Conservation (phyloP, 2,113 vertebrate species). For the Donacobius atricapilla region DNA sequence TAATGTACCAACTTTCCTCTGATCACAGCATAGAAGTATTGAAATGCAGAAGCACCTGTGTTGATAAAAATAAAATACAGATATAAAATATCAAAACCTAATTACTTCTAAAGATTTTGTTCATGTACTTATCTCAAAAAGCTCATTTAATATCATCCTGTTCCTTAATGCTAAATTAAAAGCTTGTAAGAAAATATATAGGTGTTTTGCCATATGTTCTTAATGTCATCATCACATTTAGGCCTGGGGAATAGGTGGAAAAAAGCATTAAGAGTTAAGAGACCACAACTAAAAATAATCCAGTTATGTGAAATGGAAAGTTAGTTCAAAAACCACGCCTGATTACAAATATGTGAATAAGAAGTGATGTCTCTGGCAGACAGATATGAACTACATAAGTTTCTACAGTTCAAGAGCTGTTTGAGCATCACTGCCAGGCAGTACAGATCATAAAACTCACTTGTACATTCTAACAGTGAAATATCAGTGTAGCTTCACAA, state of each 20-base stretch:
- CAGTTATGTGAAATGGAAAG: not conserved
- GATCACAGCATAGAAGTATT: not conserved
- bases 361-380: not conserved
- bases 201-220: not conserved
- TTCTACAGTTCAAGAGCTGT: not conserved
- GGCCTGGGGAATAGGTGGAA: not conserved
- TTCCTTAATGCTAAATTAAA: not conserved
- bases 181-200: not conserved
- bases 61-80: not conserved
- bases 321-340: not conserved
- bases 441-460: not conserved
- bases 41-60: not conserved
- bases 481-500: not conserved
- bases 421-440: not conserved
- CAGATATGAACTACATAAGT: not conserved
- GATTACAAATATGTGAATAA: not conserved
- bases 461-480: not conserved
- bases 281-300: not conserved
- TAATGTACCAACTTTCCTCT: not conserved
- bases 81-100: not conserved
- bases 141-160: not conserved
- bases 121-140: not conserved
- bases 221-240: not conserved
- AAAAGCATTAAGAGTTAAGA: not conserved
- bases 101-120: not conserved